A percentile compares a stretch with the other conserved stretches of the same genome.
Conservation (phyloP, 2,888 invertebrate genomes). For the Hyppa rectilinea region DNA sequence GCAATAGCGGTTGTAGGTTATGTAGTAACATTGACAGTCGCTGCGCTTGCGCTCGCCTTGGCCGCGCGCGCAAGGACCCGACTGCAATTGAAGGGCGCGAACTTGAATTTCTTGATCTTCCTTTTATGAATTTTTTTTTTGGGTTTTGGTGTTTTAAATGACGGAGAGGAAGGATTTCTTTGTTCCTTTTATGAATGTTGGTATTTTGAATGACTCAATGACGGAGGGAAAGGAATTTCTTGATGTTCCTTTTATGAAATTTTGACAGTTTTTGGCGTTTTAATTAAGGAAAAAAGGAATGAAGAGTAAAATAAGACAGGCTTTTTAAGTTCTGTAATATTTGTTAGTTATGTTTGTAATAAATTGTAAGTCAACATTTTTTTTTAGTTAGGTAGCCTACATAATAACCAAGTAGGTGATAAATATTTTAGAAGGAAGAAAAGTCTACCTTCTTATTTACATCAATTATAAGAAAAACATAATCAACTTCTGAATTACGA, state of each 20-base stretch:
- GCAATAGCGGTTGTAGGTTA: constrained; percentile 77
- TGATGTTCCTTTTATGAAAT: constrained; percentile 36
- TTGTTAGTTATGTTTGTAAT: neutral
- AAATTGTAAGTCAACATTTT: neutral
- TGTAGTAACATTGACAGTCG: constrained; percentile 88
- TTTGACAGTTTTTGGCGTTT: constrained; percentile 20
- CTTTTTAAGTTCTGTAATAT: neutral
- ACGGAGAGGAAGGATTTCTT: neutral
- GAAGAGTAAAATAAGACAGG: neutral
- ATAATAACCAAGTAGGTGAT: neutral
- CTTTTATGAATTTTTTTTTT: constrained; percentile 53
- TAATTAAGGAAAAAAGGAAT: neutral
- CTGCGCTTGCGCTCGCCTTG: constrained; percentile 80
- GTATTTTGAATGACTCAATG: neutral
- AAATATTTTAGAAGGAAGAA: neutral
- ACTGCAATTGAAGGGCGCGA: constrained; percentile 77
- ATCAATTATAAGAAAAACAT: neutral
- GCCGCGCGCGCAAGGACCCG: constrained; percentile 84
- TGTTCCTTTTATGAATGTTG: neutral
- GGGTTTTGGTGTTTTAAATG: constrained; percentile 9
- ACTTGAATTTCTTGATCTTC: constrained; percentile 64
- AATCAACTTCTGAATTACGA: neutral
- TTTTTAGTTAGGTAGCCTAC: neutral
- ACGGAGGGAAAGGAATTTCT: neutral
- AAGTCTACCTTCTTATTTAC: neutral